phyloP scores from a whole-genome alignment of 2,797 vertebrate species.

The Selene dorsalis region DNA sequence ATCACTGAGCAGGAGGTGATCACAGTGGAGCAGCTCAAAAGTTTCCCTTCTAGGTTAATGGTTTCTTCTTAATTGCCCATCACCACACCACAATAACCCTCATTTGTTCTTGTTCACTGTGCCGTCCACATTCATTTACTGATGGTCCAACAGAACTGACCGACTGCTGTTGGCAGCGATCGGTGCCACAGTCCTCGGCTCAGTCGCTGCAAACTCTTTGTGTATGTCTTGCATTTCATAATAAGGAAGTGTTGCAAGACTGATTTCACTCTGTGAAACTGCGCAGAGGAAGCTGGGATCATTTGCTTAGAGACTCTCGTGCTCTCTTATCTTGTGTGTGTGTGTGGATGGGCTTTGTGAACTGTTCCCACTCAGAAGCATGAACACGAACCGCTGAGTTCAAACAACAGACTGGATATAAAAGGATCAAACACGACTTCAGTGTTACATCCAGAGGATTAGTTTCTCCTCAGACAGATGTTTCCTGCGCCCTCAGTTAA shows the following conservation, averaged over 20 bases:
- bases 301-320: not conserved
- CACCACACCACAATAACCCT: not conserved
- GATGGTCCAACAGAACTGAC: not conserved
- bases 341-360: not conserved
- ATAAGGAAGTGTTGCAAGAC: slow-evolving; percentile 40
- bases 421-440: not conserved
- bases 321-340: too few relatives aligned
- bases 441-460: not conserved
- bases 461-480: not conserved
- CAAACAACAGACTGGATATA: too few relatives aligned
- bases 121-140: not conserved
- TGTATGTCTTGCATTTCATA: slow-evolving; percentile 9
- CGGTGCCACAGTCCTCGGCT: not conserved
- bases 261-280: slow-evolving; percentile 32
- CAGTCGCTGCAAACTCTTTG: not conserved
- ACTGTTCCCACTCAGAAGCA: not conserved
- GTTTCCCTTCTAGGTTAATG: not conserved
- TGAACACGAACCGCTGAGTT: not conserved
- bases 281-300: not conserved
- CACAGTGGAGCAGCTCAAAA: not conserved
- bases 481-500: not conserved
- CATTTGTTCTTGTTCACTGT: slow-evolving; percentile 4
- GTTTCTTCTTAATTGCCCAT: not conserved
- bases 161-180: not conserved
- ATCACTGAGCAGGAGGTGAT: too few relatives aligned